Base-by-base conservation (phyloP, 2,888 invertebrate genomes). In the Leptinotarsa juncta region DNA sequence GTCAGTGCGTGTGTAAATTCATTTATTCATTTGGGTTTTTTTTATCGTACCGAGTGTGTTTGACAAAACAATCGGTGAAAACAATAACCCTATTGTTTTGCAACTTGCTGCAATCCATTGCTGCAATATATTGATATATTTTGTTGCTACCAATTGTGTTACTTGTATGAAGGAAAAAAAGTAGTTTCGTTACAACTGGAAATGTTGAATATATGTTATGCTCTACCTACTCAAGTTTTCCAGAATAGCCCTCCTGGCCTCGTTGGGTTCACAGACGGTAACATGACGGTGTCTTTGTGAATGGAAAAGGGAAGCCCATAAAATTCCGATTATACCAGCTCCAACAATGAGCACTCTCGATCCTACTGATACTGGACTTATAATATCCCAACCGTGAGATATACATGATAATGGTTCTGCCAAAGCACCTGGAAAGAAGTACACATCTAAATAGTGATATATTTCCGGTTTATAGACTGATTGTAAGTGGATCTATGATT, bases 381-480 rank as follows among this genome's bases (percentile, higher is more conserved):
- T 90, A 67, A 89, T 89, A 79, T 93, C 91, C 89, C 91, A 92
- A 0, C 93, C 93, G 78, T 93, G 94, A 0, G 92, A 89, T 2
- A 94, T 88, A 81, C 94, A 94, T 0, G 94, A 93, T 67, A 93
- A 88, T 0, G 94, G 94, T 83, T 94, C 94, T 67, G 90, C 90
- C 0, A 94, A 88, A 12, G 90, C 93, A 66, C 90, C 93, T 90
- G 87, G 0, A 86, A 80, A 62, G 51, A 18, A 53, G 18, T 42
- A 26, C 1, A 65, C 2, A 42, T 15, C 51, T 16, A 2, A 51
- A 51, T 51, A 14, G 51, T 4, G 42, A 42, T 51, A 0, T 4
- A 51, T 51, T 15, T 16, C 5, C 0, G 4, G 15, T 16, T 51
- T 4, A 51, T 51, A 51, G 4, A 16, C 4, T 15, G n/a, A 51